Evolutionary conservation across 2,888 invertebrate genomes (phyloP), one percentile per base, ranked within the genome.

Genomic region (Caradrina clavipalpis): DNA sequence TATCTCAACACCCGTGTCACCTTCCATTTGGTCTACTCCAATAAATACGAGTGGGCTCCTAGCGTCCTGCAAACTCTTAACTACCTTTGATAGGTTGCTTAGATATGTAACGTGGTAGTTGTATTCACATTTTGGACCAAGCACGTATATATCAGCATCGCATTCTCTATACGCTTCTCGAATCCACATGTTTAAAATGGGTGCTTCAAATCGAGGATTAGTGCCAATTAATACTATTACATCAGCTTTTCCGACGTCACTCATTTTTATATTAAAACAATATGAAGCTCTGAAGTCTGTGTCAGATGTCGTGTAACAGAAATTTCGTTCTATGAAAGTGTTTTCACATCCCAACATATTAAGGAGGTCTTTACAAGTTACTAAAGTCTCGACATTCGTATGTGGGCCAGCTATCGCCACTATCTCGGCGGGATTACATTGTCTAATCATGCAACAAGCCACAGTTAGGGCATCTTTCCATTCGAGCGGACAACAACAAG

Each of bases 171-270:
- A 99, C 61, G 98, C 97, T 93, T 99, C 99, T 63, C 99, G 97
- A 79, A 99, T 97, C 89, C 99, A 97, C 0, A 99, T 98, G 91
- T 99, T 99, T 60, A 99, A 96, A 60, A 99, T 96, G 0, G 99
- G 99, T 15, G 99, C 99, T 95, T 99, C 99, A 90, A 98, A 99
- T 80, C 99, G 97, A 2, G 99, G 99, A 96, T 99, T 99, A 2
- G 99, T 99, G 57, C 99, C 99, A 72, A 99, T 97, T 50, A 99
- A 95, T 31, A 99, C 91, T 71, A 99, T 97, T 76, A 98, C 97
- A 94, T 99, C 99, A 19, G 99, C 98, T 61, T 85, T 77, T 21
- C 81, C 83, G 35, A 95, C 82, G 86, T 99, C 98, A 93, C 99
- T 99, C 78, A 99, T 96, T 51, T 97, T 97, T 88, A 92, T 78